Percentiles rank a stretch among this genome's conserved stretches.
These are phyloP conservation scores for Thermophis baileyi DNA, from an alignment of 2,113 vertebrate genomes.

Conservation along the genomic window DNA sequence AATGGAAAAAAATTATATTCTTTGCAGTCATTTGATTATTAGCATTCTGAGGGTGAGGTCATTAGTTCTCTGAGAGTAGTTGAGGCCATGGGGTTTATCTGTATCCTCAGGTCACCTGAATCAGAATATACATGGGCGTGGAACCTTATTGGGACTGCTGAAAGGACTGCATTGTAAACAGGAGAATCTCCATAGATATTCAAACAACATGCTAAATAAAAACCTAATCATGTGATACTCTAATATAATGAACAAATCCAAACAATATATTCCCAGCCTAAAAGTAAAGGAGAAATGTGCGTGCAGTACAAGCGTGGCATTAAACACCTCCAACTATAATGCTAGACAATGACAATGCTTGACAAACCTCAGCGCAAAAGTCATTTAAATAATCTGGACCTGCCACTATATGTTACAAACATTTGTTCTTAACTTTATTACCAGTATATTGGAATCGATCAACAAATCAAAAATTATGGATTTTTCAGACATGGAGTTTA, in stretches of 20 bases:
- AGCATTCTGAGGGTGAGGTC: neutral
- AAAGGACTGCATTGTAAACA: neutral
- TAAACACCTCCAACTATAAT: slow-evolving; percentile 25
- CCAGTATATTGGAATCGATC: neutral
- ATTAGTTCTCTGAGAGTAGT: neutral
- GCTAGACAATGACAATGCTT: slow-evolving; percentile 13
- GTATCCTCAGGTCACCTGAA: neutral
- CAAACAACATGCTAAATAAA: neutral
- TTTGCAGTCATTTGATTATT: neutral
- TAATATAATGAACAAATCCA: neutral
- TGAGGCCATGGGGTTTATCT: neutral
- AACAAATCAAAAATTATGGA: neutral
- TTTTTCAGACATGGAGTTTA: neutral
- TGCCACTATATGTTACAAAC: neutral
- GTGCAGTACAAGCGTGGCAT: neutral
- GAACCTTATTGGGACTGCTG: neutral
- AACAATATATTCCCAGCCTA: slow-evolving; percentile 42
- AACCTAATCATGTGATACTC: neutral
- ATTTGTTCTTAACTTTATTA: neutral
- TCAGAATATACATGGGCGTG: neutral
- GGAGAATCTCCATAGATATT: no score
- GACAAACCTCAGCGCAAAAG: slow-evolving; percentile 27
- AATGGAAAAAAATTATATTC: neutral
- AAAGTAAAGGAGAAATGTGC: slow-evolving; percentile 44
- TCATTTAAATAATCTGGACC: slow-evolving; percentile 9